phyloP scores from a whole-genome alignment of 2,113 vertebrate species.

The Hylia prasina region DNA sequence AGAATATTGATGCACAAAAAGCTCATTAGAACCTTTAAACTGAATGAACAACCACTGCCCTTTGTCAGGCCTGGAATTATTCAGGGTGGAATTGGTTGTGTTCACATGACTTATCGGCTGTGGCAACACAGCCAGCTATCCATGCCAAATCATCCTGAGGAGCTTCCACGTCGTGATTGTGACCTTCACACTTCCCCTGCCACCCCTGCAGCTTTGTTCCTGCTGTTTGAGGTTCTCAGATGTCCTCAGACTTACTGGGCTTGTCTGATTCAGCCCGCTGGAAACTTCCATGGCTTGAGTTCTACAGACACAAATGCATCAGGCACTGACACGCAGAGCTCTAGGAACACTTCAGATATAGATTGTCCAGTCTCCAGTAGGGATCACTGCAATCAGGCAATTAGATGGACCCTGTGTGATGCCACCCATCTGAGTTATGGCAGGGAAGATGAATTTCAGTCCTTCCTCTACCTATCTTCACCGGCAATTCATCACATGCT shows the following conservation, averaged over 20 bases:
- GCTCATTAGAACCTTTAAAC: slow-evolving; percentile 22
- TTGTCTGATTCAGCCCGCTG: background rate
- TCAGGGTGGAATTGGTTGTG: background rate
- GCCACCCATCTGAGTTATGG: background rate
- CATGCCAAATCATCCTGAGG: background rate
- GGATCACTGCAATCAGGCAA: background rate
- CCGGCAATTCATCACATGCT: background rate
- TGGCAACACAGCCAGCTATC: background rate
- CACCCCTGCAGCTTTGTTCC: background rate
- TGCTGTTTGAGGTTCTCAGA: background rate
- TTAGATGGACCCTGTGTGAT: background rate
- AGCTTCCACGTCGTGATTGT: background rate
- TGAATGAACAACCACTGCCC: background rate
- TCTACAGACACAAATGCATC: background rate
- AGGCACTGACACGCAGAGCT: background rate
- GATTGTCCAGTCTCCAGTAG: background rate
- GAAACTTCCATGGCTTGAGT: background rate
- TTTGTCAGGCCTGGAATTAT: slow-evolving; percentile 4
- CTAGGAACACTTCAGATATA: background rate
- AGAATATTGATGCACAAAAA: slow-evolving; percentile 14
- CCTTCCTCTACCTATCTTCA: background rate
- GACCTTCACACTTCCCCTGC: background rate
- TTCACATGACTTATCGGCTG: background rate
- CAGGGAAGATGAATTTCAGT: background rate
- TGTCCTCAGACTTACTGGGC: background rate